Conservation (phyloP, 1,140 invertebrate species). For the Eueides isabella region DNA sequence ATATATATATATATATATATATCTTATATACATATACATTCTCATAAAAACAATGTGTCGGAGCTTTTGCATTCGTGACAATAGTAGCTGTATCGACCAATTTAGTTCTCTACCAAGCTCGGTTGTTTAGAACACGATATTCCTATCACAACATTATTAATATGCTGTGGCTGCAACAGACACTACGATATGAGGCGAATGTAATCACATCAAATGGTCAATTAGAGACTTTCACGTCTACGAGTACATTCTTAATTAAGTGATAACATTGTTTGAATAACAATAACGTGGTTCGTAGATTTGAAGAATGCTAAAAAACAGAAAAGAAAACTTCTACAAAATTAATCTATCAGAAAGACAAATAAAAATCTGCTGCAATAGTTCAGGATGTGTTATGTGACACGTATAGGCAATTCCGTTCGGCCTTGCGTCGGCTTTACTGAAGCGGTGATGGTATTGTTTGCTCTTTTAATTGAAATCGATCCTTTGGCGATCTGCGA, state of each 20-base stretch:
- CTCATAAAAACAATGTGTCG: not conserved
- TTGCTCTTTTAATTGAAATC: slow-evolving; percentile 69
- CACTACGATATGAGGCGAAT: not conserved
- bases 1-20: too few species aligned
- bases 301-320: too few species aligned
- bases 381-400: slow-evolving; percentile 30
- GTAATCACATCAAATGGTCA: not conserved
- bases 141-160: not conserved
- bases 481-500: slow-evolving; percentile 45
- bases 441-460: slow-evolving; percentile 36
- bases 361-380: slow-evolving; percentile 27
- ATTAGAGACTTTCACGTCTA: not conserved
- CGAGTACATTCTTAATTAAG: not conserved
- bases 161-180: not conserved
- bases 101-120: not conserved
- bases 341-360: slow-evolving; percentile 17
- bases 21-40: too few species aligned
- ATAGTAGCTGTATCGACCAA: not conserved
- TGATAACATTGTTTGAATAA: too few species aligned
- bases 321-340: not conserved
- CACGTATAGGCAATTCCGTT: slow-evolving; percentile 39
- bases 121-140: not conserved
- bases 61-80: not conserved
- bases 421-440: slow-evolving; percentile 34
- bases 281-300: too few species aligned